A percentile compares a stretch with the other conserved stretches of the same genome.
Conservation (phyloP, 2,797 vertebrate species). For the Acanthopagrus latus region DNA sequence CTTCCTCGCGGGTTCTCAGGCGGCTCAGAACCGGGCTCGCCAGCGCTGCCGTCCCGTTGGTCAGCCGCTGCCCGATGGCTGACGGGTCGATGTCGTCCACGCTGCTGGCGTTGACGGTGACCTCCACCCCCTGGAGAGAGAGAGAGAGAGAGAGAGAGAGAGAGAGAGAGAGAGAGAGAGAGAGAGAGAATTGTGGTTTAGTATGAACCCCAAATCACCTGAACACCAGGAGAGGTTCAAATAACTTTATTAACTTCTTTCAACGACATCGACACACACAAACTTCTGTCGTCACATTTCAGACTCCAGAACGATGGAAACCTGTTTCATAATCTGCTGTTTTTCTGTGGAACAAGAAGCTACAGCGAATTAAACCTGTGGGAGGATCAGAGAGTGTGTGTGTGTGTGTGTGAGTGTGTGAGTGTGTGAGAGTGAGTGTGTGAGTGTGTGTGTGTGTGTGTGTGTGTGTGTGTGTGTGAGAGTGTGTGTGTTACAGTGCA, state of each 20-base stretch:
- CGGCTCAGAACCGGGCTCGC: constrained; percentile 94
- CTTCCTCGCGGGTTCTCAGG: constrained; percentile 91
- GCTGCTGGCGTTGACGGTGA: constrained; percentile 95
- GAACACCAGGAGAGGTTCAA: too few species aligned
- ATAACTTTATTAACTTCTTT: neutral
- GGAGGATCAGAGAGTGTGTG: constrained; percentile 55
- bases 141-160: constrained; percentile 5
- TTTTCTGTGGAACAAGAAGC: constrained; percentile 17
- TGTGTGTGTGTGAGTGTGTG: constrained; percentile 19
- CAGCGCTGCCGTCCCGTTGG: constrained; percentile 90
- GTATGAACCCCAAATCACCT: neutral
- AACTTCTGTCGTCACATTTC: neutral
- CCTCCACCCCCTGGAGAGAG: constrained; percentile 89
- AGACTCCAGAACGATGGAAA: neutral
- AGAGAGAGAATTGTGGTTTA: constrained; percentile 1
- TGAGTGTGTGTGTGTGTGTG: constrained; percentile 17
- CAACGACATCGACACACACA: neutral
- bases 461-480: constrained; percentile 12
- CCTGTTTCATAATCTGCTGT: constrained; percentile 12
- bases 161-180: constrained; percentile 22
- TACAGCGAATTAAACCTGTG: constrained; percentile 47
- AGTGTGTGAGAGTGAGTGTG: too few species aligned
- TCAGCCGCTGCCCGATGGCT: constrained; percentile 94
- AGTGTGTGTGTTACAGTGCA: constrained; percentile 26
- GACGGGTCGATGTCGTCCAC: constrained; percentile 95